Evolutionary conservation across 2,888 invertebrate species (phyloP).

Genomic region (Anagyrus pseudococci): DNA sequence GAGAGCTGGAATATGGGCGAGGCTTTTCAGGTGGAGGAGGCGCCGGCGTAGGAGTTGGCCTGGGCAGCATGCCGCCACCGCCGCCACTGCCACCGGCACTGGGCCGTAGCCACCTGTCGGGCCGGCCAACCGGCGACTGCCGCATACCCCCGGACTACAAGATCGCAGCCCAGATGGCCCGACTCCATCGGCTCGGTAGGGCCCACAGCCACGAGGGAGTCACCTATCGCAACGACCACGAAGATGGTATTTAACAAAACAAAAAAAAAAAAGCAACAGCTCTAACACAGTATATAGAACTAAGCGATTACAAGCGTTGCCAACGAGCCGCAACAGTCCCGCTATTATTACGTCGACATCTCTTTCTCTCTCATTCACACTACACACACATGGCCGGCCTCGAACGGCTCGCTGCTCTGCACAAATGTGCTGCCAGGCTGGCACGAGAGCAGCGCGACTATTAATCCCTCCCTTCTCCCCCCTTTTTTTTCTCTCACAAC

Average conservation of each 20-base stretch:
- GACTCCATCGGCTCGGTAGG: conserved; percentile 80
- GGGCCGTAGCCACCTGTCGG: conserved; percentile 44
- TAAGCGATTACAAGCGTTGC: no score
- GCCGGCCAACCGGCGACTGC: conserved; percentile 23
- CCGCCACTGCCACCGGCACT: conserved; percentile 50
- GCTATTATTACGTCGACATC: no score
- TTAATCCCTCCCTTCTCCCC: no score
- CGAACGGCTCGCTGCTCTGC: no score
- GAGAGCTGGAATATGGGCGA: conserved; percentile 19
- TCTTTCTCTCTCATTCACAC: no score
- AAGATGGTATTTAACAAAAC: conserved; percentile 61
- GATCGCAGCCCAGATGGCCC: conserved; percentile 85
- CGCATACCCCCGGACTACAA: conserved; percentile 77
- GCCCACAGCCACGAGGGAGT: conserved; percentile 89
- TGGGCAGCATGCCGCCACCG: conserved; percentile 51
- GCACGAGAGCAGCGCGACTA: no score
- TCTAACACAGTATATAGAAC: no score
- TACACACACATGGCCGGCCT: no score
- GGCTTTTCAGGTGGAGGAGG: conserved; percentile 59
- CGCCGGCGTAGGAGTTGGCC: conserved; percentile 48
- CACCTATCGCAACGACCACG: conserved; percentile 77
- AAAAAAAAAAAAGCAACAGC: background rate
- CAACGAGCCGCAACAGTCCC: no score
- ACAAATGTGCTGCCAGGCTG: no score
- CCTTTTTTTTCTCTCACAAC: no score